phyloP scores from a whole-genome alignment of 2,888 invertebrate species.

The Chloroclysta siterata region DNA sequence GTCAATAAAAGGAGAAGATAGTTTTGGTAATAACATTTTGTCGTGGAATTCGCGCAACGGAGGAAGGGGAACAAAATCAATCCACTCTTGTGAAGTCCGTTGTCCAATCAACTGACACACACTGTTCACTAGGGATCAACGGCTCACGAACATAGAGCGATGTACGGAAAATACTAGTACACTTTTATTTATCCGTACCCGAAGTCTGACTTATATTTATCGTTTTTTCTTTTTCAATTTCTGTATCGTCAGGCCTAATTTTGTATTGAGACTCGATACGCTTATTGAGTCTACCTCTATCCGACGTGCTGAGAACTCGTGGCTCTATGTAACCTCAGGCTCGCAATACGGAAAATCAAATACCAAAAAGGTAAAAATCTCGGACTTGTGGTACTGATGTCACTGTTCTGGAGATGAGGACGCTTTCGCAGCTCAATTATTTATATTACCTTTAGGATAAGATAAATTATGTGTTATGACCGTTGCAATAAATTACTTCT shows the following conservation, averaged over 20 bases:
- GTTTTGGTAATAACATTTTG: constrained; percentile 76
- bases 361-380: no score
- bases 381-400: constrained; percentile 25
- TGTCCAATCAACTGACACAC: constrained; percentile 82
- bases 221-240: no score
- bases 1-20: constrained; percentile 70
- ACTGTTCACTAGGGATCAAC: constrained; percentile 75
- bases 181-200: constrained; percentile 45
- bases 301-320: no score
- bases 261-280: no score
- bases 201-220: no score
- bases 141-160: constrained; percentile 47
- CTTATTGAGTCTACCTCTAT: no score
- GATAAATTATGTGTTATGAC: neutral
- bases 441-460: neutral
- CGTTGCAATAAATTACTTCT: neutral
- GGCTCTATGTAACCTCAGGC: no score
- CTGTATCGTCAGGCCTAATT: no score
- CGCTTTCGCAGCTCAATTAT: neutral
- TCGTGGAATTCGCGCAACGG: constrained; percentile 60
- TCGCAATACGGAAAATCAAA: no score
- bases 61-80: constrained; percentile 62
- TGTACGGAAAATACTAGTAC: constrained; percentile 47
- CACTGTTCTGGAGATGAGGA: constrained; percentile 11
- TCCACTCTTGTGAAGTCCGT: constrained; percentile 77